Evolutionary conservation across 2,888 invertebrate genomes (phyloP), one percentile per base, ranked within the genome.

Genomic region (Sarcophaga caerulescens): DNA sequence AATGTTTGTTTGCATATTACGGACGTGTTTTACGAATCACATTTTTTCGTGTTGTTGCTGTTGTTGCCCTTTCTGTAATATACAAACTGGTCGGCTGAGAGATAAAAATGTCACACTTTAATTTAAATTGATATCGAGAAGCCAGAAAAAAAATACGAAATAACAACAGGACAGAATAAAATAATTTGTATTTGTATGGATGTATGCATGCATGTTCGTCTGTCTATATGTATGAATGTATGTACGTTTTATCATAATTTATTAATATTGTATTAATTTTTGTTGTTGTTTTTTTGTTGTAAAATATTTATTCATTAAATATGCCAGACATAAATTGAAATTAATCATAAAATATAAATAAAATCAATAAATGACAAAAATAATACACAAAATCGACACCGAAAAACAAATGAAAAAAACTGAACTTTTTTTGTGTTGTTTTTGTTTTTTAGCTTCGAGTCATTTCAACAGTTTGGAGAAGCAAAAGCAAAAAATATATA

Each of bases 311-410:
- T 84, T 71, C 75, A 84, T 84, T 84, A 75, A 82, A 84, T 71
- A 80, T 84, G 79, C 84, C 79, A 84, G 84, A 84, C 84, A 84
- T 79, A 84, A 80, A 84, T 84, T 75, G 75, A 84, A 65, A 84
- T 84, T 79, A 80, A 84, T 84, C 84, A 84, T 66, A 75, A 84
- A 78, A 66, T 66, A 66, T 60, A 75, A 52, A 52, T 25, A 78
- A 79, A 73, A 80, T 80, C 79, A 84, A 84, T 76, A 80, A 84
- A 62, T 80, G 69, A 79, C 75, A 70, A 80, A 75, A 70, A 74
- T 66, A 65, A 14, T 47, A 47, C 14, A 47, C 11, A 65, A 74
- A 52, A 52, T 14, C 17, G 52, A 52, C 35, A 74, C 19, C 19
- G n/a, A 4, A 52, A 47, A 25, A 47, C 10, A 45, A 21, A 21